A percentile compares a stretch with the other conserved stretches of the same genome.
These are phyloP conservation scores for Eudemis profundana DNA, from an alignment of 2,888 invertebrate genomes.

Conservation along the genomic window DNA sequence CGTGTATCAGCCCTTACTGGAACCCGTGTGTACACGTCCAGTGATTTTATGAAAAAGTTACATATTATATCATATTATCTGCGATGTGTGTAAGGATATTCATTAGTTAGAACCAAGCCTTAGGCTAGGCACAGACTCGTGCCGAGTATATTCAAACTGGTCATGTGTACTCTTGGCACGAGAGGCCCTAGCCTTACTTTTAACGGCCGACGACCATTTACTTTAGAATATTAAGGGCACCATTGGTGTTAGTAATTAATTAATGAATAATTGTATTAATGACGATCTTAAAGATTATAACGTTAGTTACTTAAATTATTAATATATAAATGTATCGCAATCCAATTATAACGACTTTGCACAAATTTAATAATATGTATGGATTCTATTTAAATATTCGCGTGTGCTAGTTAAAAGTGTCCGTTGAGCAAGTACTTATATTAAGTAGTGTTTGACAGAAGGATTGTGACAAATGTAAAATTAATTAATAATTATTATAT, in stretches of 20 bases:
- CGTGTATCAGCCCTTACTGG: too few relatives aligned
- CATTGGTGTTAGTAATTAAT: slow-evolving; percentile 46
- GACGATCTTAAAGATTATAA: slow-evolving; percentile 55
- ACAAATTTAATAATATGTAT: slow-evolving; percentile 56
- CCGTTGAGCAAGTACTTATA: slow-evolving; percentile 65
- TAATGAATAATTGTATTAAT: slow-evolving; percentile 30
- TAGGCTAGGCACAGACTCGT: not conserved
- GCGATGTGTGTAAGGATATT: not conserved
- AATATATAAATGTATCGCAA: slow-evolving; percentile 53
- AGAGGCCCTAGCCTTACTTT: slow-evolving; percentile 1
- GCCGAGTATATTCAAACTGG: not conserved
- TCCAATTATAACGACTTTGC: slow-evolving; percentile 58
- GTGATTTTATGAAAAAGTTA: not conserved
- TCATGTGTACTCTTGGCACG: not conserved
- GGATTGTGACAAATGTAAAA: slow-evolving; percentile 33
- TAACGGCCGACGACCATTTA: slow-evolving; percentile 17
- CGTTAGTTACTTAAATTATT: slow-evolving; percentile 51
- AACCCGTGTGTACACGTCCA: too few relatives aligned
- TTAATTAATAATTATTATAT: slow-evolving; percentile 47
- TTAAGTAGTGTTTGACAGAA: slow-evolving; percentile 62
- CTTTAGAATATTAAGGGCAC: slow-evolving; percentile 11
- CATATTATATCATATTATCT: not conserved
- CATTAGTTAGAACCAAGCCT: not conserved
- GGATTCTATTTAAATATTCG: slow-evolving; percentile 33
- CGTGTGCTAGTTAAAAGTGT: slow-evolving; percentile 43